A percentile compares a stretch with the other conserved stretches of the same genome.
These are phyloP conservation scores for Forbesichthys agassizii DNA, from an alignment of 2,113 vertebrate genomes.

Conservation along the genomic window DNA sequence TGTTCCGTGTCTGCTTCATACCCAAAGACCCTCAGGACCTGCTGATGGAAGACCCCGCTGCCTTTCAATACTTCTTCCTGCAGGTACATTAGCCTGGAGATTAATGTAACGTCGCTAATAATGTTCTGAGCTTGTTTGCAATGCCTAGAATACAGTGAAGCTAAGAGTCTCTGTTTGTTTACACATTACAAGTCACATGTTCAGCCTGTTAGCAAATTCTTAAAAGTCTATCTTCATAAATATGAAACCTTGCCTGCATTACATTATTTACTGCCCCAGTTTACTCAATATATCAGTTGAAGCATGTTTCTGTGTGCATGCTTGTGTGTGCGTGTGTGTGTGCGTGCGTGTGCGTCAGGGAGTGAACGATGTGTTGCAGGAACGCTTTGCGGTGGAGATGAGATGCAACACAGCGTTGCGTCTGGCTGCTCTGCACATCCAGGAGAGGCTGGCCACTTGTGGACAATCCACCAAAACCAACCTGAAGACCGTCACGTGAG, in stretches of 20 bases:
- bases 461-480: constrained; percentile 90
- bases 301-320: not conserved
- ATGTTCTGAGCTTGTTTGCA: too few relatives aligned
- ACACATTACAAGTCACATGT: too few relatives aligned
- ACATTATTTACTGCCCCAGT: too few relatives aligned
- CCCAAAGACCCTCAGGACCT: constrained; percentile 84
- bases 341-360: constrained; percentile 77
- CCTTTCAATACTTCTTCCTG: constrained; percentile 93
- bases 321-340: constrained; percentile 3
- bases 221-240: too few relatives aligned
- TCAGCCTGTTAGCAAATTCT: too few relatives aligned
- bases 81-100: constrained; percentile 78
- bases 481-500: constrained; percentile 92
- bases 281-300: too few relatives aligned
- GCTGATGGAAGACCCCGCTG: constrained; percentile 85
- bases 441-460: constrained; percentile 86
- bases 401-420: constrained; percentile 89
- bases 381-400: constrained; percentile 95
- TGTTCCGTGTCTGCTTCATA: constrained; percentile 93
- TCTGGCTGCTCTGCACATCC: constrained; percentile 91
- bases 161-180: too few relatives aligned
- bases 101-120: too few relatives aligned
- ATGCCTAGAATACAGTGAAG: too few relatives aligned
- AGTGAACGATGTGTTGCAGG: constrained; percentile 93
- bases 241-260: too few relatives aligned